These are phyloP conservation scores for Xanthia togata DNA, from an alignment of 2,888 invertebrate species.

Conservation along the genomic window DNA sequence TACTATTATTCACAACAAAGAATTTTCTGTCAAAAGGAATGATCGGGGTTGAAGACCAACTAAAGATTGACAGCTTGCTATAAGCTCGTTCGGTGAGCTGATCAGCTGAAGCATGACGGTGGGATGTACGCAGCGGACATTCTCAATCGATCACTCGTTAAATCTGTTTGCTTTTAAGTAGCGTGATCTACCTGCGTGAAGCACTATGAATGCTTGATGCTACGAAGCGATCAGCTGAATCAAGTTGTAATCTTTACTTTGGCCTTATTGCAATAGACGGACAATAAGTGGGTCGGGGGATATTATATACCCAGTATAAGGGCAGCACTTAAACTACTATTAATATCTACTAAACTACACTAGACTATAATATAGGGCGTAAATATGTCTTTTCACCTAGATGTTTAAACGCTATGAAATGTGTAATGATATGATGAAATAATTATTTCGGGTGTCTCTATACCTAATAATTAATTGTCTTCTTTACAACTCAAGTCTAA, in stretches of 20 bases:
- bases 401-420: conserved; percentile 88
- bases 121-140: conserved; percentile 26
- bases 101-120: conserved; percentile 22
- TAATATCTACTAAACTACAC: conserved; percentile 77
- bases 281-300: conserved; percentile 61
- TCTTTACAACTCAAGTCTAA: conserved; percentile 68
- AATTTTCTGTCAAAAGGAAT: conserved; percentile 49
- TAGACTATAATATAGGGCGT: conserved; percentile 81
- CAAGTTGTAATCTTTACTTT: conserved; percentile 47
- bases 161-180: conserved; percentile 15
- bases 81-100: conserved; percentile 1
- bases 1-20: conserved; percentile 45
- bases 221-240: conserved; percentile 23
- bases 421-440: conserved; percentile 88
- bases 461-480: conserved; percentile 68
- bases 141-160: conserved; percentile 6
- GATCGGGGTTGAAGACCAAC: conserved; percentile 43
- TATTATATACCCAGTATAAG: conserved; percentile 76
- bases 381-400: conserved; percentile 84
- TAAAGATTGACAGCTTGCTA: conserved; percentile 33
- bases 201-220: conserved; percentile 20
- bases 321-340: conserved; percentile 79
- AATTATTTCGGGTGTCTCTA: conserved; percentile 80
- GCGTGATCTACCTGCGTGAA: conserved; percentile 19
- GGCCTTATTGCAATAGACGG: conserved; percentile 50